Base-by-base conservation (phyloP, 2,113 vertebrate genomes). In the Salvelinus alpinus region DNA sequence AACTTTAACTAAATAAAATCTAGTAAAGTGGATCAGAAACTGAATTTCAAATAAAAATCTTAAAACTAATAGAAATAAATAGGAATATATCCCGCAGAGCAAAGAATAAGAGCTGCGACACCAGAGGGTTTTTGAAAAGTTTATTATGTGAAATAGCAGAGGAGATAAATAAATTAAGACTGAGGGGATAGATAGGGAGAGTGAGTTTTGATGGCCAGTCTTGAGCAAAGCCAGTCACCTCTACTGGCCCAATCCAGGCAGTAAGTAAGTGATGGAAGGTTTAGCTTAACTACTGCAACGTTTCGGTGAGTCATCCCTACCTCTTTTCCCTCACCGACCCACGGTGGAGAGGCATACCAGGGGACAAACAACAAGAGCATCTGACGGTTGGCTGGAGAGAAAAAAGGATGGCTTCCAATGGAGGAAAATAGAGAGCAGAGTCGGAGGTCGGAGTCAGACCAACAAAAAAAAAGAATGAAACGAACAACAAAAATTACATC, bases 131-230 rank as follows among this genome's bases (percentile, higher is more conserved):
- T 91, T 82, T 93, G 91, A 88, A 91, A 91, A 92, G 82, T 96
- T 95, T 95, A 94, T 95, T 96, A 62, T 62, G 86, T 92, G 91
- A 93, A 92, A 91, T 88, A 88, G 88, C 85, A 91, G 89, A 89
- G 90, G 78, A 79, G 82, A 82, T 92, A 91, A 94, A 93, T 93
- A 91, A 93, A 83, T 95, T 92, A 94, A 94, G 82, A 93, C 87
- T 91, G 81, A 75, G 79, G 85, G 86, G 84, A 47, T 85, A 78
- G 79, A 73, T 65, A 34, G 31, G 80, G 51, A 68, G 60, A 14
- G 29, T 27, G 59, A 78, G 48, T 83, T 77, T 84, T 82, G 62
- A 84, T 87, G 89, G 92, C 89, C 95, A 92, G 94, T 93, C 91
- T 88, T 78, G 82, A 83, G 85, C 88, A 85, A 86, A 83, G 91